phyloP scores from a whole-genome alignment of 2,113 vertebrate genomes.

The Vombatus ursinus region DNA sequence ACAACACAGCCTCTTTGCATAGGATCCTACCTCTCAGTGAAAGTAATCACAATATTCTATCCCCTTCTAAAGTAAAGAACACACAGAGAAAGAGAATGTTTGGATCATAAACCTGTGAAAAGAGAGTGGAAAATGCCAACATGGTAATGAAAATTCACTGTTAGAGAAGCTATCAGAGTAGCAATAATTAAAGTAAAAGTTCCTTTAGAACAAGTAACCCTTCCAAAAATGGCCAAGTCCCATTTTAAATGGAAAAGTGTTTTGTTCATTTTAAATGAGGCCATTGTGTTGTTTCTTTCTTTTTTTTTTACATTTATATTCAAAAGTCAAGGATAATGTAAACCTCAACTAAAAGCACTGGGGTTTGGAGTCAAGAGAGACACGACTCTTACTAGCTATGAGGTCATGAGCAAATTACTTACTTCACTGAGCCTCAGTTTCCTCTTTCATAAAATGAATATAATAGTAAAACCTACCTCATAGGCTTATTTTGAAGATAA shows the following conservation, averaged over 20 bases:
- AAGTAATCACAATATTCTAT: constrained; percentile 51
- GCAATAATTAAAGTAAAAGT: constrained; percentile 40
- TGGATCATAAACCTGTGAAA: constrained; percentile 65
- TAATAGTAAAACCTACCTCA: neutral
- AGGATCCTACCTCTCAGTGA: neutral
- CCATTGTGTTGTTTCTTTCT: neutral
- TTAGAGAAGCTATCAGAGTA: constrained; percentile 44
- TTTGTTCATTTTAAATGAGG: constrained; percentile 40
- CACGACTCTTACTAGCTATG: neutral
- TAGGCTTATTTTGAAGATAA: neutral
- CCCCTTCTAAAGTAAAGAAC: constrained; percentile 39
- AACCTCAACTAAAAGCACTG: neutral
- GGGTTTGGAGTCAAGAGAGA: neutral
- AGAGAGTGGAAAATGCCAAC: constrained; percentile 41
- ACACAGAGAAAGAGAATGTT: constrained; percentile 46
- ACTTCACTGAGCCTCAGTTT: neutral
- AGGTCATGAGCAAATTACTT: neutral
- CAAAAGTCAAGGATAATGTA: neutral
- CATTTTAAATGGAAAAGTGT: neutral
- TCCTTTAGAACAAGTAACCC: constrained; percentile 3
- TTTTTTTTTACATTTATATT: neutral
- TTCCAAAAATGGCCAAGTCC: constrained; percentile 14
- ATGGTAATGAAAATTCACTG: constrained; percentile 46
- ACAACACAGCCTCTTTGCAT: constrained; percentile 30
- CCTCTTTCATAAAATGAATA: neutral